Evolutionary conservation across 2,113 vertebrate genomes (phyloP), one percentile per base, ranked within the genome.

Genomic region (Atrichornis clamosus): DNA sequence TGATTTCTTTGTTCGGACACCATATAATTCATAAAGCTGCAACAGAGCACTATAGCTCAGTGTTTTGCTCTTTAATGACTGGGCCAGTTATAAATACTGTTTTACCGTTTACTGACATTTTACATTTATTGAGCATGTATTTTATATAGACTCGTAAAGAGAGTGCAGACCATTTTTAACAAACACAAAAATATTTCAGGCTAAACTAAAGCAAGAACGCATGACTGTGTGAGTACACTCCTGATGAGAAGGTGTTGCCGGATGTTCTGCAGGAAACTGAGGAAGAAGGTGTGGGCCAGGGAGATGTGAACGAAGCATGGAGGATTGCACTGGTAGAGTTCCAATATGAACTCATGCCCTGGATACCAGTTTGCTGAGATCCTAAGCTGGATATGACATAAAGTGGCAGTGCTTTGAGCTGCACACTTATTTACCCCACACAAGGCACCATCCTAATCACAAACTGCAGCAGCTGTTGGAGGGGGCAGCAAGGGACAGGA

Each of bases 1-100:
- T n/a, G 82, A 94, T 95, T 93, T 91, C 46, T 93, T 84, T 74
- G 67, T 70, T 93, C 82, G 77, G 52, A 77, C 50, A 70, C 24
- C 2, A 2, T 41, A 32, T 80, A 19, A 1, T 70, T 69, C 13
- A 4, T 73, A 76, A 90, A 88, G 67, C 46, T 73, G 47, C 46
- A 74, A n/a, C 69, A 50, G 15, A 37, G 58, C 4, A 4, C 47
- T 77, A 7, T 80, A 92, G 74, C 50, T 95, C 84, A 83, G 6
- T 52, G 39, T 41, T 89, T 79, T 83, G 32, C 75, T 70, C 68
- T 74, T 56, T 80, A 93, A 63, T 0, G 10, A 73, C 47, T 59
- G 46, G 20, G n/a, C 63, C 33, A 35, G 33, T 90, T 80, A 67
- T 58, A 96, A 83, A 91, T 68, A 81, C 44, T 46, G n/a, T 46